Conservation (phyloP, 1,140 invertebrate species). For the Cotesia glomerata region DNA sequence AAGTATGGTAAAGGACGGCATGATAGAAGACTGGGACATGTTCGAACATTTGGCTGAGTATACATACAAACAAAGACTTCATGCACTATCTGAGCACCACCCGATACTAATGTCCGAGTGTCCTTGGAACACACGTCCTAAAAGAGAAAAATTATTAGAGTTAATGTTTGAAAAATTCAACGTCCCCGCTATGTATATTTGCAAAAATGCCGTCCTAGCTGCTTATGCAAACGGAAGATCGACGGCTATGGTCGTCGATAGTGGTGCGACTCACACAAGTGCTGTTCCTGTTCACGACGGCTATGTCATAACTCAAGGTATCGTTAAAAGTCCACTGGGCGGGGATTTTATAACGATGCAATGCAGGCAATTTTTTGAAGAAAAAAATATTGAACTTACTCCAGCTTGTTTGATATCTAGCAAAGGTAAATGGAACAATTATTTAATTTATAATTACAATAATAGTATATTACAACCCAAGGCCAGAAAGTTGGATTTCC, state of each 20-base stretch:
- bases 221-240: slow-evolving; percentile 93
- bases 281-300: slow-evolving; percentile 92
- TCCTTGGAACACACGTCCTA: slow-evolving; percentile 87
- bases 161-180: slow-evolving; percentile 97
- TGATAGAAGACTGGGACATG: slow-evolving; percentile 96
- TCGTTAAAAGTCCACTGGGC: slow-evolving; percentile 89
- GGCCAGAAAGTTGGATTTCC: too few relatives aligned
- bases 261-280: slow-evolving; percentile 92
- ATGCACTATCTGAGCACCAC: slow-evolving; percentile 74
- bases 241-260: slow-evolving; percentile 91
- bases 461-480: too few relatives aligned
- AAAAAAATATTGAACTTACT: slow-evolving; percentile 83
- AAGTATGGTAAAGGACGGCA: slow-evolving; percentile 91
- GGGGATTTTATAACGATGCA: slow-evolving; percentile 92
- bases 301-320: slow-evolving; percentile 89
- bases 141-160: slow-evolving; percentile 90
- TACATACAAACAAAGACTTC: slow-evolving; percentile 79
- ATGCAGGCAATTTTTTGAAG: slow-evolving; percentile 79
- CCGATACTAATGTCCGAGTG: slow-evolving; percentile 94
- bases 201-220: slow-evolving; percentile 93
- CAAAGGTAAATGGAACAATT: slow-evolving; percentile 65
- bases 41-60: slow-evolving; percentile 93
- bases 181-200: slow-evolving; percentile 93
- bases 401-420: slow-evolving; percentile 81
- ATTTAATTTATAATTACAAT: too few relatives aligned